Evolutionary conservation across 2,888 invertebrate genomes (phyloP).

Genomic region (Siphlonurus alternatus): DNA sequence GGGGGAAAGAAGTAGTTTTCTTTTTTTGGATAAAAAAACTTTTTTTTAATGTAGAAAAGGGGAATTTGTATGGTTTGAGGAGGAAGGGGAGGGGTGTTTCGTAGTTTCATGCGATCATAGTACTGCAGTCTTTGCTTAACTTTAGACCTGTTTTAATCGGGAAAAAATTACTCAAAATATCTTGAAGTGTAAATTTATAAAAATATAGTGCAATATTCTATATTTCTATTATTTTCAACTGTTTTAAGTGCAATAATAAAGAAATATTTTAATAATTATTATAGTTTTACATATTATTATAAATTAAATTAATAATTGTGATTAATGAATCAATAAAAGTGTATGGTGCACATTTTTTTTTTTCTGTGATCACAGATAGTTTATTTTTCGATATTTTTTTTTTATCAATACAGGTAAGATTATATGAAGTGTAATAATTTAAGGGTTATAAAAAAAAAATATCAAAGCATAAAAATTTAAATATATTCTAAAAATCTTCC

Average conservation of each 20-base stretch:
- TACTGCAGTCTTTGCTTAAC: not conserved
- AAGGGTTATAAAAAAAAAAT: no score
- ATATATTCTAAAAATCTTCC: not conserved
- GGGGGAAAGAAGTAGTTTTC: not conserved
- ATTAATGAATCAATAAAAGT: no score
- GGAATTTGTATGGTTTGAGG: not conserved
- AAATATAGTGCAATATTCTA: not conserved
- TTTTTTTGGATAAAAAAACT: not conserved
- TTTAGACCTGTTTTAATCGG: not conserved
- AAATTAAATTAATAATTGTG: no score
- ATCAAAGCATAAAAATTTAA: no score
- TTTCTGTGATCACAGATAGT: not conserved
- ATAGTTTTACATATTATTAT: no score
- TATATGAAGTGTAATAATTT: not conserved
- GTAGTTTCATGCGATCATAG: not conserved
- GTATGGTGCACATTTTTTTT: no score
- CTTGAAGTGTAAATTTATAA: not conserved
- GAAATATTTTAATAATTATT: no score
- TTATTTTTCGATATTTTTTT: not conserved
- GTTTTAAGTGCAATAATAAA: no score
- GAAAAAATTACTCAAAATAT: no score
- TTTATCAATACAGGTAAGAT: not conserved
- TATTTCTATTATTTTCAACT: no score
- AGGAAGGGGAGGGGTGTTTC: not conserved
- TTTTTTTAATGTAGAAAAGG: not conserved